Conservation (phyloP, 2,888 invertebrate species). For the Lepidonotus clava region DNA sequence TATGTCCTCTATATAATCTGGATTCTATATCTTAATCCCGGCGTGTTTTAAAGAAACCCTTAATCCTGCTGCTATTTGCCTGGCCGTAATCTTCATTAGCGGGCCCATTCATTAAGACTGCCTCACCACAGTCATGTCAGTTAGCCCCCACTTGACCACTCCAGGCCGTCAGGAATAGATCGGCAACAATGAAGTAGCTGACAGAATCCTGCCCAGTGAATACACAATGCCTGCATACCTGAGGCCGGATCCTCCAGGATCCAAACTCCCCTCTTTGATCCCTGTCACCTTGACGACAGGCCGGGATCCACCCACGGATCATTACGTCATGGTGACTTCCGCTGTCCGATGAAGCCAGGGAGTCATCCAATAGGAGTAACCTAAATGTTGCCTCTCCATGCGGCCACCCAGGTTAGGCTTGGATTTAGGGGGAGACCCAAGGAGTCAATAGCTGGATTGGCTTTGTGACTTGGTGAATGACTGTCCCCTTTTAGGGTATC, state of each 20-base stretch:
- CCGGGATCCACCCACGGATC: not conserved
- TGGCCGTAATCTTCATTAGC: not conserved
- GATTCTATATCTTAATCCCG: not conserved
- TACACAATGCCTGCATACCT: not conserved
- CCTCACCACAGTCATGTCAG: not conserved
- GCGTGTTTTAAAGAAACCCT: not conserved
- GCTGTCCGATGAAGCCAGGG: no score
- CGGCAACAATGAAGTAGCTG: not conserved
- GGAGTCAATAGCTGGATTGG: not conserved
- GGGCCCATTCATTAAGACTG: not conserved
- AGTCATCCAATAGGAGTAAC: no score
- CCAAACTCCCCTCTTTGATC: conserved; percentile 18
- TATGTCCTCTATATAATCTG: no score
- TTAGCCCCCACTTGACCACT: not conserved
- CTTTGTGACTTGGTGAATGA: not conserved
- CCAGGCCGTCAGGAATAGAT: not conserved
- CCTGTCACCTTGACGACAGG: not conserved
- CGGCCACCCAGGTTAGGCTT: no score
- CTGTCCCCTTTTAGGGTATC: not conserved
- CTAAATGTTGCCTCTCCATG: no score
- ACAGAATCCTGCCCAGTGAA: no score
- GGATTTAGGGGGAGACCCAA: no score
- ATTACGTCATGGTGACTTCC: not conserved
- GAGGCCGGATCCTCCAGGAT: not conserved
- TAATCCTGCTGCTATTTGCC: not conserved